Evolutionary conservation across 2,797 vertebrate species (phyloP).

Genomic region (Brotula barbata): DNA sequence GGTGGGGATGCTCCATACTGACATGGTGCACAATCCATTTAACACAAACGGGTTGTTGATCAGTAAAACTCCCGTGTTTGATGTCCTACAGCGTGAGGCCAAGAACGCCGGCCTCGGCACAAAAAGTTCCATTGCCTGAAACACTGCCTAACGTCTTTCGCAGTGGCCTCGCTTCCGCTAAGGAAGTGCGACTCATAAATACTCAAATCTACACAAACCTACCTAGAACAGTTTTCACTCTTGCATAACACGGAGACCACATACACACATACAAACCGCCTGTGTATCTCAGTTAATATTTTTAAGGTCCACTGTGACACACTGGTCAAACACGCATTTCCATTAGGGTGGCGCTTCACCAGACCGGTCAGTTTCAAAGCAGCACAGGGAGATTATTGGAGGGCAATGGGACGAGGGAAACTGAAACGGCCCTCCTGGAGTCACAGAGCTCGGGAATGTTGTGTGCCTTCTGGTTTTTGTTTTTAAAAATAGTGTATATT

Average conservation of each 20-base stretch:
- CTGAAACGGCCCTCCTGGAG: constrained; percentile 57
- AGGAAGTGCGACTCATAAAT: constrained; percentile 80
- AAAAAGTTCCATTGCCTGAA: constrained; percentile 66
- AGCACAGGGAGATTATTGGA: constrained; percentile 64
- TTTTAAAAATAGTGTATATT: constrained; percentile 75
- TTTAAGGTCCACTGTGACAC: constrained; percentile 65
- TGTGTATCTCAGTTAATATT: constrained; percentile 80
- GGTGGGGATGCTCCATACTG: constrained; percentile 69
- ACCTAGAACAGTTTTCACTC: constrained; percentile 78
- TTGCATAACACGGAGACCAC: constrained; percentile 77
- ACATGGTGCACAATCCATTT: constrained; percentile 73
- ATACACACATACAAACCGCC: constrained; percentile 66
- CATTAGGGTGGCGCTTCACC: constrained; percentile 48
- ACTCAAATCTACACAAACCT: constrained; percentile 76
- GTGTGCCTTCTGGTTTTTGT: constrained; percentile 74
- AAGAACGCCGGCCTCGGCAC: constrained; percentile 80
- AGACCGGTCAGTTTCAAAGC: constrained; percentile 62
- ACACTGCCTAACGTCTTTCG: constrained; percentile 47
- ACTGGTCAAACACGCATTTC: constrained; percentile 43
- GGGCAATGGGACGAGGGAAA: constrained; percentile 13
- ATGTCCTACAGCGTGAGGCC: constrained; percentile 82
- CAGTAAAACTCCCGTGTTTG: constrained; percentile 76
- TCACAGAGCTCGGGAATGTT: constrained; percentile 75
- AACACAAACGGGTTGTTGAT: constrained; percentile 67
- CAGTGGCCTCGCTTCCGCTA: constrained; percentile 78